Percentiles rank a stretch among this genome's conserved stretches.
Evolutionary conservation across 2,797 vertebrate genomes (phyloP).

Genomic region (Pangasius larnaudii): DNA sequence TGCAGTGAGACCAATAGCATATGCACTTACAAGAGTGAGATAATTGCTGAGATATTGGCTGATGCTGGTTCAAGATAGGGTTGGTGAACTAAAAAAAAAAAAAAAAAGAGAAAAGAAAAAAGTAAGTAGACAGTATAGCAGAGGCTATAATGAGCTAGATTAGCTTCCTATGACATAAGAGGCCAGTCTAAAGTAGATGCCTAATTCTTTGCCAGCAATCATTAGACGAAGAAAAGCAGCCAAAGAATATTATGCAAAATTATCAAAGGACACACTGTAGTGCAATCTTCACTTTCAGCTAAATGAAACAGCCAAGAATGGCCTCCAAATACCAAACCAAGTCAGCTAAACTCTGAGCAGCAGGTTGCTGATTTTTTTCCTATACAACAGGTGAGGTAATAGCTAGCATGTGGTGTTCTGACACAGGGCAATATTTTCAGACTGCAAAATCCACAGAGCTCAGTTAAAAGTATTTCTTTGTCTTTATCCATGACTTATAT

Average conservation of each 20-base stretch:
- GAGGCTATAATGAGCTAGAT: constrained; percentile 11
- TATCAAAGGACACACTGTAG: not conserved
- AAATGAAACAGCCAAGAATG: constrained; percentile 1
- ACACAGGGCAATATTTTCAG: not conserved
- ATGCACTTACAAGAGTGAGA: not conserved
- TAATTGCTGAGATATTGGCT: not conserved
- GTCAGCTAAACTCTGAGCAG: not conserved
- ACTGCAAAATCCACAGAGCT: not conserved
- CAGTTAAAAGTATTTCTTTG: not conserved
- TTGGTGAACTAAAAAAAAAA: not conserved
- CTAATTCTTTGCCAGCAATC: constrained; percentile 13
- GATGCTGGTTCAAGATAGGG: not conserved
- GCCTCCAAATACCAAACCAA: not conserved
- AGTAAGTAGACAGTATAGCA: not conserved
- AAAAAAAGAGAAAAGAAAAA: not conserved
- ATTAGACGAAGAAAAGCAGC: constrained; percentile 18
- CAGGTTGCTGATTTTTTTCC: not conserved
- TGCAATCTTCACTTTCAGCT: constrained; percentile 7
- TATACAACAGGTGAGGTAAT: not conserved
- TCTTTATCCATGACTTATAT: not conserved
- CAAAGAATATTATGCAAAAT: constrained; percentile 29
- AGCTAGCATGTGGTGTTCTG: not conserved
- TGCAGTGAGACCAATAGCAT: not conserved
- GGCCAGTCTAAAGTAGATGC: not conserved
- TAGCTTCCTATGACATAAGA: not conserved